phyloP scores from a whole-genome alignment of 2,113 vertebrate species.

The Cyprinodon brontotheroides region DNA sequence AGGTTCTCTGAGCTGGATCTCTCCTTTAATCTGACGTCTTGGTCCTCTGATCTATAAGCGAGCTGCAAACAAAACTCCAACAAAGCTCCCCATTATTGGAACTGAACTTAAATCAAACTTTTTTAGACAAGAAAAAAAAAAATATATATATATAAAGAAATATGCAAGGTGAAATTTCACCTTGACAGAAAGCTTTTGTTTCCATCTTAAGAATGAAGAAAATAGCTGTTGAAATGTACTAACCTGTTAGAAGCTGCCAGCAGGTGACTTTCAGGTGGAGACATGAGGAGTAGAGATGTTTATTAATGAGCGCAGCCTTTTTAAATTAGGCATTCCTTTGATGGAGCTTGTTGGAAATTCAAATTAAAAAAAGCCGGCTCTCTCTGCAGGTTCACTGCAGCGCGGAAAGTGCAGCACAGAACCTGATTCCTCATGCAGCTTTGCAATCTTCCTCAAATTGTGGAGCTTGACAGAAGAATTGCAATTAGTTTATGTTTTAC shows the following conservation, averaged over 20 bases:
- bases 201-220: not conserved
- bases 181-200: not conserved
- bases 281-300: not conserved
- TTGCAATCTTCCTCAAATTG: not conserved
- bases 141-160: too few species aligned
- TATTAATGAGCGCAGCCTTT: not conserved
- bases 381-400: not conserved
- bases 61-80: slow-evolving; percentile 26
- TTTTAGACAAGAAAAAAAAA: not conserved
- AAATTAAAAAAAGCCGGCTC: not conserved
- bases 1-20: slow-evolving; percentile 21
- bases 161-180: not conserved
- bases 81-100: not conserved
- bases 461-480: not conserved
- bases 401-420: not conserved
- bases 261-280: not conserved
- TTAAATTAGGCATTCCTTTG: slow-evolving; percentile 10
- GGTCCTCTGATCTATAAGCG: slow-evolving; percentile 6
- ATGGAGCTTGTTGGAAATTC: slow-evolving; percentile 5
- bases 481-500: not conserved
- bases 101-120: not conserved
- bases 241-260: not conserved
- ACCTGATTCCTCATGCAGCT: not conserved
- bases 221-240: not conserved
- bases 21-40: not conserved